Percentiles rank a stretch among this genome's conserved stretches.
Evolutionary conservation across 2,113 vertebrate genomes (phyloP).

Genomic region (Edolisoma coerulescens): DNA sequence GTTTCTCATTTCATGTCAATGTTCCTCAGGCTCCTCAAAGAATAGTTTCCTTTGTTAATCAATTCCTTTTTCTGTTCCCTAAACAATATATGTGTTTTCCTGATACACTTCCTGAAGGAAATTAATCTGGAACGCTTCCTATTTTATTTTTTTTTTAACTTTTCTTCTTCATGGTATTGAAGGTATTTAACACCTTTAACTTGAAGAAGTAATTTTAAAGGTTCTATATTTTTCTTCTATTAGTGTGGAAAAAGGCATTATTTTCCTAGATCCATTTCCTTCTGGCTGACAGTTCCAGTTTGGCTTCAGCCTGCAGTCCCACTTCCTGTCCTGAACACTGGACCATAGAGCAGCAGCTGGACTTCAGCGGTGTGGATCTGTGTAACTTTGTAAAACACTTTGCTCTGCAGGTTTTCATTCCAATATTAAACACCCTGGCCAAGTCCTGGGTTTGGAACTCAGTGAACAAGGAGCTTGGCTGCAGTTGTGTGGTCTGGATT

Average conservation of each 20-base stretch:
- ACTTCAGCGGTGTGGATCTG: background rate
- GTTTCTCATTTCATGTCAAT: background rate
- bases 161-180: background rate
- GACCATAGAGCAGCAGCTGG: background rate
- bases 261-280: background rate
- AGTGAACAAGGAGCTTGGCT: slow-evolving; percentile 7
- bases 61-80: background rate
- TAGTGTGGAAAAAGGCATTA: background rate
- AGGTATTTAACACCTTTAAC: background rate
- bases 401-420: background rate
- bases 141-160: background rate
- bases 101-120: background rate
- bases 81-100: background rate
- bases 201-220: background rate
- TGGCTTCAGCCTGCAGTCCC: background rate
- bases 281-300: background rate
- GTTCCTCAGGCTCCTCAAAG: background rate
- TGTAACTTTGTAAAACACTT: background rate
- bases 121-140: background rate
- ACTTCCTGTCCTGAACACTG: background rate
- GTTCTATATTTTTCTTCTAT: background rate
- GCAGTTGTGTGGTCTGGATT: background rate
- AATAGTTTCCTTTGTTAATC: background rate
- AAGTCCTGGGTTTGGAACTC: background rate
- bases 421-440: background rate